These are phyloP conservation scores for Agapornis canus DNA, from an alignment of 2,797 vertebrate species.

Conservation along the genomic window DNA sequence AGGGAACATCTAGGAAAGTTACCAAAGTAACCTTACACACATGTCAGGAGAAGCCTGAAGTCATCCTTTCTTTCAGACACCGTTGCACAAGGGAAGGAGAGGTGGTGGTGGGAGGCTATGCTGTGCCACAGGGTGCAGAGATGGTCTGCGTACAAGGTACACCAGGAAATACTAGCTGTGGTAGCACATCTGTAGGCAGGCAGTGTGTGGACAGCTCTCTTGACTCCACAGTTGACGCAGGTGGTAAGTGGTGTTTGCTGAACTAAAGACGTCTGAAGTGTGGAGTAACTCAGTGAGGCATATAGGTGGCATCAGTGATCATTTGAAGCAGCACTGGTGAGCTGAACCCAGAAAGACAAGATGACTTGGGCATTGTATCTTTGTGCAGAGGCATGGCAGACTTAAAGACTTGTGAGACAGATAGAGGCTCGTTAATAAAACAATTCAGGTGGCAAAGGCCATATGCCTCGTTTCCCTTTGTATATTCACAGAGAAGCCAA, in stretches of 20 bases:
- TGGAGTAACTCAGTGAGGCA: not conserved
- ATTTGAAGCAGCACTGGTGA: not conserved
- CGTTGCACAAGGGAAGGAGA: not conserved
- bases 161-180: accelerated
- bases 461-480: not conserved
- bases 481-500: not conserved
- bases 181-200: not conserved
- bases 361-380: accelerated
- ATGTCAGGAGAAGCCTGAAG: not conserved
- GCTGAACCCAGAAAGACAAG: not conserved
- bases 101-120: not conserved
- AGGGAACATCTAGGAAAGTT: not conserved
- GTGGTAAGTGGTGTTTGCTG: not conserved
- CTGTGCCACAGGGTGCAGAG: not conserved
- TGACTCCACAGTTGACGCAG: not conserved
- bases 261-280: not conserved
- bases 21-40: accelerated
- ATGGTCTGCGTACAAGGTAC: not conserved
- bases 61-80: not conserved
- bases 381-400: not conserved
- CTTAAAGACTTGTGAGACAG: not conserved
- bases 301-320: not conserved
- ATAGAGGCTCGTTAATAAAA: not conserved
- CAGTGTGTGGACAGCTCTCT: not conserved
- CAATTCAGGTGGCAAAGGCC: not conserved